Evolutionary conservation across 2,797 vertebrate species (phyloP), one percentile per base, ranked within the genome.

Genomic region (Spheniscus humboldti): DNA sequence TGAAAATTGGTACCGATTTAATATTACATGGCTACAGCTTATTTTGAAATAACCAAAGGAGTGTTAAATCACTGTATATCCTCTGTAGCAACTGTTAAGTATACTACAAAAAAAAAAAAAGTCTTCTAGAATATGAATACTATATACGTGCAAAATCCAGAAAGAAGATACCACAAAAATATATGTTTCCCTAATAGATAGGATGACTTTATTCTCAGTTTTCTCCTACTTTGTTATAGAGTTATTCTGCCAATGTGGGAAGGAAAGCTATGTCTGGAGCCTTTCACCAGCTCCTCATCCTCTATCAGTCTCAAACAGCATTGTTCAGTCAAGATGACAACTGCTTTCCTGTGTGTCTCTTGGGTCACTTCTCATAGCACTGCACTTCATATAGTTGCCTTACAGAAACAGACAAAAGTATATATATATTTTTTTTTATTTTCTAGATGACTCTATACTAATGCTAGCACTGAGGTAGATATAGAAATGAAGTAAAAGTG

Each of bases 21-120:
- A 53, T 64, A 59, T 45, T 59, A 63, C 31, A 53, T 2, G 11
- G 69, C 59, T 90, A 77, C 30, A 82, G 41, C 48, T 62, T 90
- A 60, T 91, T 97, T 97, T 94, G 59, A 95, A 93, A 93, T 86
- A 47, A 93, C 43, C 50, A 60, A 62, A 91, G 52, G 55, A 43
- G 50, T 68, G 30, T 92, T 82, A 76, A 94, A 87, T 91, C 41
- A 14, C 45, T 41, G 3, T 37, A 13, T 18, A n/a, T 63, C 41
- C 73, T 77, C 85, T 94, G 66, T 88, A 96, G 90, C 63, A 84
- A 92, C 67, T 82, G 59, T 81, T 94, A 91, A 75, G 59, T 84
- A 76, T 62, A 90, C 66, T 79, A 79, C 37, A 19, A 20, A 76
- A 76, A 50, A 74, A 53, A 22, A 25, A 23, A 23, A 24, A 27